Percentiles rank a stretch among this genome's conserved stretches.
These are phyloP conservation scores for Notodonta ziczac DNA, from an alignment of 2,888 invertebrate genomes.

Conservation along the genomic window DNA sequence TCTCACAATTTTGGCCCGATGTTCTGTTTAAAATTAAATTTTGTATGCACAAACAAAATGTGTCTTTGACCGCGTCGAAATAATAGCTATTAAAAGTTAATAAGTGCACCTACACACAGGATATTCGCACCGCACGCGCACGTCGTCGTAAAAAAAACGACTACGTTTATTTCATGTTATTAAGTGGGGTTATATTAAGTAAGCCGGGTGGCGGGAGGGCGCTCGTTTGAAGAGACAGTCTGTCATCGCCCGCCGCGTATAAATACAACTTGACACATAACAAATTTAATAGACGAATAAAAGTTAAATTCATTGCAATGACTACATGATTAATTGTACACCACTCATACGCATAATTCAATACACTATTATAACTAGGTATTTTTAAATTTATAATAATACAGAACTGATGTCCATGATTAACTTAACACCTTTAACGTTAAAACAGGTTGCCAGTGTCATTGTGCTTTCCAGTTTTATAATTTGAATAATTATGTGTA, in stretches of 20 bases:
- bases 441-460: conserved; percentile 16
- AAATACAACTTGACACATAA: conserved; percentile 45
- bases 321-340: conserved; percentile 25
- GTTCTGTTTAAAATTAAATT: conserved; percentile 7
- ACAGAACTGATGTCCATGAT: background rate
- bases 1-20: conserved; percentile 12
- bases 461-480: conserved; percentile 21
- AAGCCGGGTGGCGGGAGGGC: conserved; percentile 37
- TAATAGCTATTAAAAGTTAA: conserved; percentile 40
- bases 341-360: conserved; percentile 4
- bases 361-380: background rate
- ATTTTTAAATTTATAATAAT: too few species aligned
- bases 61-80: conserved; percentile 10
- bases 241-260: conserved; percentile 45
- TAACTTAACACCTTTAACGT: conserved; percentile 11
- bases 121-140: conserved; percentile 36
- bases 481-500: conserved; percentile 26
- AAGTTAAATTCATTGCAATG: conserved; percentile 33
- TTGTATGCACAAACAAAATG: background rate
- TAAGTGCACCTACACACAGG: conserved; percentile 44
- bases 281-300: conserved; percentile 45
- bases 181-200: conserved; percentile 43
- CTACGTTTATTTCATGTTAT: conserved; percentile 40
- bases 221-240: conserved; percentile 38
- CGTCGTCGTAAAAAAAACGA: conserved; percentile 44